These are phyloP conservation scores for Psilopogon haemacephalus DNA, from an alignment of 2,113 vertebrate genomes.

Conservation along the genomic window DNA sequence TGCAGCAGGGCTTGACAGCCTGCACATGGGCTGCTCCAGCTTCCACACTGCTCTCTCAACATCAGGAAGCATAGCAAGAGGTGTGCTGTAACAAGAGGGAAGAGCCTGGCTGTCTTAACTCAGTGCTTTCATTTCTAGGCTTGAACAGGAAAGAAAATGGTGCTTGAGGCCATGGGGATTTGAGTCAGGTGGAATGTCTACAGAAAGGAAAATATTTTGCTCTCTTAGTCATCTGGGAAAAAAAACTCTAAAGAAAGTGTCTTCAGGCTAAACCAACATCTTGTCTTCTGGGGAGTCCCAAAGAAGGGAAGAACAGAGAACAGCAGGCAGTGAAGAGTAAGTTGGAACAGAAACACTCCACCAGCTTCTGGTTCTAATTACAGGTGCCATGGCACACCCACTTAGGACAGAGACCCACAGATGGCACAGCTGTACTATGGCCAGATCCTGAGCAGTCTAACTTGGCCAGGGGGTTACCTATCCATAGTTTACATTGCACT, in stretches of 20 bases:
- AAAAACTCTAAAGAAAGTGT: background rate
- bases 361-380: background rate
- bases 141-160: background rate
- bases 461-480: background rate
- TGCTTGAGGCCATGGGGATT: background rate
- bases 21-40: background rate
- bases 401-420: background rate
- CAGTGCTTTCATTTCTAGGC: background rate
- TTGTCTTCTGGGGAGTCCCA: background rate
- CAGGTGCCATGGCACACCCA: background rate
- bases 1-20: background rate
- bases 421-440: background rate
- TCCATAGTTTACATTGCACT: background rate
- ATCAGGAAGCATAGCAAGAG: background rate
- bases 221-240: background rate
- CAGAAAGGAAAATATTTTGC: conserved; percentile 42
- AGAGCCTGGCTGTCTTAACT: background rate
- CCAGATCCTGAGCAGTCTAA: background rate
- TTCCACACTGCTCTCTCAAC: background rate
- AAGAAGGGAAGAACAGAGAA: background rate
- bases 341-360: background rate
- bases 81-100: background rate
- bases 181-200: background rate
- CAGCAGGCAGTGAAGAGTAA: background rate
- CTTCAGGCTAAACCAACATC: background rate